Base-by-base conservation (phyloP, 2,797 vertebrate species). In the Helarctos malayanus region DNA sequence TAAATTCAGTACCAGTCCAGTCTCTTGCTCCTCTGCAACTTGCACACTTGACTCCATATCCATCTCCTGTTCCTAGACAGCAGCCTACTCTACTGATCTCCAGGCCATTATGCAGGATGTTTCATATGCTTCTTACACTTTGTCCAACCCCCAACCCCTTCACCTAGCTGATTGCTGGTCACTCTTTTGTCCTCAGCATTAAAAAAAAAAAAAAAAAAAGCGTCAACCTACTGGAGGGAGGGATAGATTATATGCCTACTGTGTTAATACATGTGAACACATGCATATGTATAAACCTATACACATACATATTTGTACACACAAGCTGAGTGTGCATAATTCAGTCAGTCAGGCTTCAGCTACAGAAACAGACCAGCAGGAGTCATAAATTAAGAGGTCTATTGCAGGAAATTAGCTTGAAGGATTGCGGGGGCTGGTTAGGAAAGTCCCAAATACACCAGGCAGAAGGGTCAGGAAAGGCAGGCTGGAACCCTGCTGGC, bases 111-210 rank as follows among this genome's bases (percentile, higher is more conserved):
- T 15, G 16, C 19, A 59, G 2, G 3, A 14, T 35, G 0, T 78
- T 45, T 81, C 27, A 3, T 2, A 19, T 1, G 29, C 49, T 71
- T 32, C 47, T 7, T n/a, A n/a, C 7, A 25, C 73, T 69, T 65
- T 18, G 1, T 45, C 73, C 38, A 35, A 25, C 13, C 27, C 1
- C 35, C 29, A 45, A 45, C 7, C 23, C 16, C 35, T 63, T 86
- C 27, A 25, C 38, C 12, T 47, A 23, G 47, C 41, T 47, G 45
- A 80, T 19, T 19, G 25, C 45, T 16, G 7, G 14, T 41, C 71
- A 69, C 41, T 3, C 15, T 88, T 94, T 81, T 63, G 45, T 88
- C 81, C 65, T 85, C 61, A 78, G 35, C 25, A 38, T 59, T 75
- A 82, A 73, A 27, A 27, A 73, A 3, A 11, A 61, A 45, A 71